Conservation (phyloP, 2,113 vertebrate genomes). For the Potamarius usumacintae region DNA sequence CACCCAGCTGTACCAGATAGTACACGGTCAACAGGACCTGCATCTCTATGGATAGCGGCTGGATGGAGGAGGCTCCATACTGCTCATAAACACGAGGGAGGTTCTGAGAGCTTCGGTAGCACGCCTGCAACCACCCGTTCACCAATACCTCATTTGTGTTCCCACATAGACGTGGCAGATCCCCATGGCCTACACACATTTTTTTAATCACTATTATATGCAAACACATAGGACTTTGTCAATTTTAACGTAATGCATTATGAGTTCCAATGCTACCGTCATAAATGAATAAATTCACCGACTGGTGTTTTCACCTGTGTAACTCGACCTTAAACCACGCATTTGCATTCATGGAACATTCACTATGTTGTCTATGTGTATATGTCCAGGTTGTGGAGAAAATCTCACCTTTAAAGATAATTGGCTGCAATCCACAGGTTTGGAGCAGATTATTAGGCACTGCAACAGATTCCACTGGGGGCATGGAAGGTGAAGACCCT, state of each 20-base stretch:
- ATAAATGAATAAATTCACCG: neutral
- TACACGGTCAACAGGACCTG: constrained; percentile 95
- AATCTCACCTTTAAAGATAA: constrained; percentile 90
- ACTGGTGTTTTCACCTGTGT: neutral
- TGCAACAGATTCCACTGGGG: constrained; percentile 79
- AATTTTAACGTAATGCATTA: neutral
- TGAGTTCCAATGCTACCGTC: neutral
- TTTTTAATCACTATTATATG: neutral
- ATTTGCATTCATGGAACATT: neutral
- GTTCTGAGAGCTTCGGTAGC: constrained; percentile 90
- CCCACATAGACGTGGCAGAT: constrained; percentile 88
- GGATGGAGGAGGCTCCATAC: constrained; percentile 79
- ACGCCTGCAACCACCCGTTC: constrained; percentile 86
- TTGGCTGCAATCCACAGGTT: constrained; percentile 88
- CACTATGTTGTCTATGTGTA: neutral
- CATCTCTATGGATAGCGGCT: constrained; percentile 93
- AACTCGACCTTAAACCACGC: neutral
- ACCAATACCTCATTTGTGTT: constrained; percentile 87
- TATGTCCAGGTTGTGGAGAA: neutral
- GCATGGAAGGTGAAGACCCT: constrained; percentile 69
- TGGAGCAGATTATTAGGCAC: constrained; percentile 90
- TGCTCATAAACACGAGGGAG: constrained; percentile 88
- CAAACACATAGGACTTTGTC: neutral
- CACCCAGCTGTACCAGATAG: constrained; percentile 97
- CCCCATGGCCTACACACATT: constrained; percentile 83